These are phyloP conservation scores for Charadrius vociferus DNA, from an alignment of 2,113 vertebrate species.

Conservation along the genomic window DNA sequence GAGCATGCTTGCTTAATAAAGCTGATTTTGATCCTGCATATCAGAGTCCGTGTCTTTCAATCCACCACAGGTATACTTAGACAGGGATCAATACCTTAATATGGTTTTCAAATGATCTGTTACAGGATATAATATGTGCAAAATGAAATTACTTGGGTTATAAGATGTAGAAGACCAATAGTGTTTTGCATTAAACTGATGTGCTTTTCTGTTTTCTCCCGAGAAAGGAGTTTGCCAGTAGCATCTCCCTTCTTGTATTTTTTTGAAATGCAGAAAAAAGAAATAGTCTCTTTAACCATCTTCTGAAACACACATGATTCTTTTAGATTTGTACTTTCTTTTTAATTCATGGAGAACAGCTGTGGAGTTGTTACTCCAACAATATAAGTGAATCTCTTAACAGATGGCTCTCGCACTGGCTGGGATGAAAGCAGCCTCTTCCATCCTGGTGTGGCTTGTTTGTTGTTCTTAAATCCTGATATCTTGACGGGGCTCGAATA, in stretches of 20 bases:
- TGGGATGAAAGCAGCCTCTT: background rate
- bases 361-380: constrained; percentile 7
- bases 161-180: background rate
- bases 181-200: background rate
- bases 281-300: background rate
- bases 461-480: background rate
- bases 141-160: background rate
- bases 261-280: background rate
- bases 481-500: background rate
- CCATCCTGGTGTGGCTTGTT: background rate
- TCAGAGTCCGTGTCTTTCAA: too few species aligned
- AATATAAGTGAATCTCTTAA: background rate
- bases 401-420: background rate
- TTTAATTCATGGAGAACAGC: constrained; percentile 15
- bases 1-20: too few species aligned
- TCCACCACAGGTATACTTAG: too few species aligned
- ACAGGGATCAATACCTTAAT: background rate
- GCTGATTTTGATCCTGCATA: too few species aligned
- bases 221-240: background rate
- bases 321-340: background rate
- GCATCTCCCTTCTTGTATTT: background rate
- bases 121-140: background rate
- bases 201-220: background rate
- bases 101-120: background rate
- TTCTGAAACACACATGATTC: background rate